Percentiles rank a stretch among this genome's conserved stretches.
These are phyloP conservation scores for Helostoma temminkii DNA, from an alignment of 2,797 vertebrate species.

Conservation along the genomic window DNA sequence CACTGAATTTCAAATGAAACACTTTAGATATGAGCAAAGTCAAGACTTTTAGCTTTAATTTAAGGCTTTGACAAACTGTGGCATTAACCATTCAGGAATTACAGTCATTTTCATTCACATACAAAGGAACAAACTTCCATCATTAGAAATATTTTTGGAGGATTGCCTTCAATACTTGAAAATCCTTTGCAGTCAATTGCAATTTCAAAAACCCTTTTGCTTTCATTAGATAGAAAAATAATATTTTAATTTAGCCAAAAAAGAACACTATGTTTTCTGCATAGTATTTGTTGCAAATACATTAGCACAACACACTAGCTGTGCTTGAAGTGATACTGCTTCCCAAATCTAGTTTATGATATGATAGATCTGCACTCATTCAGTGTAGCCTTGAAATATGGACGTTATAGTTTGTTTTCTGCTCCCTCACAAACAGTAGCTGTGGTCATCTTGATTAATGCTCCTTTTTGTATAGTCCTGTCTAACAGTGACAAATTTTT, in stretches of 20 bases:
- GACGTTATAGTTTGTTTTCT: constrained; percentile 13
- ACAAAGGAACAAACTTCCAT: no score
- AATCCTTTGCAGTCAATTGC: no score
- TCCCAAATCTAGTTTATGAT: constrained; percentile 2
- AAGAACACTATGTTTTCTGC: background rate
- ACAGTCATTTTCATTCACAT: no score
- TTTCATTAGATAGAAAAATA: background rate
- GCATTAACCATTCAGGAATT: no score
- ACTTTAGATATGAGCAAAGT: no score
- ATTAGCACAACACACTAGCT: constrained; percentile 23
- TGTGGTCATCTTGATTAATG: constrained; percentile 36
- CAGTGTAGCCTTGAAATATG: constrained; percentile 7
- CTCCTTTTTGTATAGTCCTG: constrained; percentile 20
- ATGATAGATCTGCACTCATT: background rate
- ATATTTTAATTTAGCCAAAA: background rate
- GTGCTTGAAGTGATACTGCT: background rate
- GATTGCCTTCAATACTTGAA: no score
- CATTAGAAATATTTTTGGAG: no score
- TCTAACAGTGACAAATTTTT: constrained; percentile 3
- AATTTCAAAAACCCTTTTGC: background rate
- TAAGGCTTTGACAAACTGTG: no score
- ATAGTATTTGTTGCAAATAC: constrained; percentile 9
- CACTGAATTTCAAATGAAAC: no score
- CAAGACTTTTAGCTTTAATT: no score
- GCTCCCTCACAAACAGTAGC: background rate